Conservation (phyloP, 2,797 vertebrate species). For the Notolepis coatsorum region DNA sequence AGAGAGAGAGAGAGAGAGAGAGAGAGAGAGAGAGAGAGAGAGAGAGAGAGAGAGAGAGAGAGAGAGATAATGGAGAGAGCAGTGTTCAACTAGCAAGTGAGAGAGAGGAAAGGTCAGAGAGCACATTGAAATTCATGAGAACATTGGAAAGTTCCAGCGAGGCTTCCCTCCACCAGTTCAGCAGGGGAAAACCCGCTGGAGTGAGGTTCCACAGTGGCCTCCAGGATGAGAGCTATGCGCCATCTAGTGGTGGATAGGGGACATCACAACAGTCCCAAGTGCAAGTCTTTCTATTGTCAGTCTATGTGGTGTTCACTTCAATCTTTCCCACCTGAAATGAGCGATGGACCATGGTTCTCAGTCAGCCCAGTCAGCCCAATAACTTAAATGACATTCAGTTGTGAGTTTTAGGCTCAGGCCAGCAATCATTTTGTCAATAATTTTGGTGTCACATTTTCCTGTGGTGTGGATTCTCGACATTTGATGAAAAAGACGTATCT, state of each 20-base stretch:
- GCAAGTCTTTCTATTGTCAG: background rate
- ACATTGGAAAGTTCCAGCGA: constrained; percentile 70
- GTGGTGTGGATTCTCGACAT: no score
- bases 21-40: constrained; percentile 37
- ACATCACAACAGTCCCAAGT: constrained; percentile 40
- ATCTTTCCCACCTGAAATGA: background rate
- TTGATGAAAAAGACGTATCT: no score
- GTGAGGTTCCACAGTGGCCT: constrained; percentile 29
- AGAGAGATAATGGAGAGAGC: constrained; percentile 20
- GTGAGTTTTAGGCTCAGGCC: no score
- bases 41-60: constrained; percentile 51
- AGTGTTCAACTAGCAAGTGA: constrained; percentile 38
- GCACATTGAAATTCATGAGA: constrained; percentile 58
- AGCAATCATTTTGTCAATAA: no score
- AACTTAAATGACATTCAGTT: no score
- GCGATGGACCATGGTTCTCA: no score
- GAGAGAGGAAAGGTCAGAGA: constrained; percentile 47
- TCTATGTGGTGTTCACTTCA: background rate
- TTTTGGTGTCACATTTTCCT: no score
- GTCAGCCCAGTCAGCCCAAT: no score
- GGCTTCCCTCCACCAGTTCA: constrained; percentile 51
- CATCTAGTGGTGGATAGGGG: constrained; percentile 67
- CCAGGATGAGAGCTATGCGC: constrained; percentile 29
- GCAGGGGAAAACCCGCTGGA: constrained; percentile 59
- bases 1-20: constrained; percentile 17